These are phyloP conservation scores for Cryptoblepharus egeriae DNA, from an alignment of 2,797 vertebrate species.

Conservation along the genomic window DNA sequence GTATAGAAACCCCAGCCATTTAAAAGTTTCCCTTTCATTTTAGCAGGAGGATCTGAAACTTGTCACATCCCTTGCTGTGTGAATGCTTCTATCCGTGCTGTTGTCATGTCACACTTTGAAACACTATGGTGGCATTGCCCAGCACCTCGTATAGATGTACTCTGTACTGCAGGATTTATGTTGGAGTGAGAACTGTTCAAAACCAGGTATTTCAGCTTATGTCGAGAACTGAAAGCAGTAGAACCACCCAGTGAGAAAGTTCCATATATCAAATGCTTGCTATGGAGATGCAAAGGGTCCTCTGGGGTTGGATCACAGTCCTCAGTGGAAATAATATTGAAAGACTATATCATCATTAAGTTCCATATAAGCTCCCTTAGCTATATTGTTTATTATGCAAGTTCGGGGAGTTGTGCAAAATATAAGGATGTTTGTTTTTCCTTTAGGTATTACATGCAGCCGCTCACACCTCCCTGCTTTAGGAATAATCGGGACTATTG, in stretches of 20 bases:
- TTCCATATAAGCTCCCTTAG: background rate
- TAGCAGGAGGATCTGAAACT: too few relatives aligned
- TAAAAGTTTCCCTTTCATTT: background rate
- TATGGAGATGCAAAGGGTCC: background rate
- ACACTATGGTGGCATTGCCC: background rate
- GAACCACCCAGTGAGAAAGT: background rate
- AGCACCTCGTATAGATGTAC: background rate
- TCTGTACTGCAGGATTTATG: background rate
- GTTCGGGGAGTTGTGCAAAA: background rate
- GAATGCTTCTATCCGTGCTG: background rate
- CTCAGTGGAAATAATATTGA: background rate
- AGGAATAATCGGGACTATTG: constrained; percentile 83
- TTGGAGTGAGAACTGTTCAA: background rate
- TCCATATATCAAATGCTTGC: background rate
- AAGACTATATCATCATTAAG: background rate
- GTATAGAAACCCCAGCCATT: background rate
- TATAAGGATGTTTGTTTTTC: background rate
- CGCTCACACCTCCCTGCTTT: constrained; percentile 84
- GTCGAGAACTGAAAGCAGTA: background rate
- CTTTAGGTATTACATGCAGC: constrained; percentile 85
- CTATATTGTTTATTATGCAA: background rate
- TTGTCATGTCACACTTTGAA: background rate
- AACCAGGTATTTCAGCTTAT: background rate
- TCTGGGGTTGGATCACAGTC: background rate
- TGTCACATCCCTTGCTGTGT: background rate